Conservation (phyloP, 53 echinoderm and acorn worm genomes). For the Paelopatides confundens region DNA sequence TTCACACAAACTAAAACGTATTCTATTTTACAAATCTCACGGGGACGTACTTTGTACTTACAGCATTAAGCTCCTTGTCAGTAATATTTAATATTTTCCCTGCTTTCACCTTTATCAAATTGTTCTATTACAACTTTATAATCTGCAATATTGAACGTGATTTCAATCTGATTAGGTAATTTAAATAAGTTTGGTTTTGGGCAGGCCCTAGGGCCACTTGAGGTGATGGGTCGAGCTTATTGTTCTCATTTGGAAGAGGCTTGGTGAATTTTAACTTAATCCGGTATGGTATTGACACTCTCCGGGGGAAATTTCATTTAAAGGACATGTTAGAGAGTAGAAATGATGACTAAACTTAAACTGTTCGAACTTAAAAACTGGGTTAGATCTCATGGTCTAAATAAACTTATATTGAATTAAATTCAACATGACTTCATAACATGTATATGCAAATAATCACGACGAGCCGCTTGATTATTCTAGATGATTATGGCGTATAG, state of each 20-base stretch:
- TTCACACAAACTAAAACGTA: background rate
- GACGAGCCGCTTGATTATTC: too few species aligned
- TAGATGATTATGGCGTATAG: too few species aligned
- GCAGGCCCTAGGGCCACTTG: slow-evolving; percentile 32
- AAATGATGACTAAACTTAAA: too few species aligned
- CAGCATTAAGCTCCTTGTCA: slow-evolving; percentile 18
- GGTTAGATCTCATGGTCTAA: too few species aligned
- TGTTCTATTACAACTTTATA: background rate
- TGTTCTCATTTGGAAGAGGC: background rate
- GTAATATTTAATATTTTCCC: background rate
- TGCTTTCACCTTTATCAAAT: background rate
- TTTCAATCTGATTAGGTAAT: slow-evolving; percentile 27
- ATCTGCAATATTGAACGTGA: slow-evolving; percentile 14
- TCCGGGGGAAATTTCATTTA: background rate
- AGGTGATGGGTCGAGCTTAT: slow-evolving; percentile 21
- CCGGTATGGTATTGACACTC: background rate
- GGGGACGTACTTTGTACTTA: slow-evolving; percentile 20
- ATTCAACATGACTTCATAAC: too few species aligned
- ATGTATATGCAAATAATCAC: too few species aligned
- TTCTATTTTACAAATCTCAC: slow-evolving; percentile 25
- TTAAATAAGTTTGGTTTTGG: slow-evolving; percentile 28
- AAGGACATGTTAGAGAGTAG: background rate
- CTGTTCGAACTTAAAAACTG: too few species aligned
- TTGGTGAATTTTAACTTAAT: background rate
- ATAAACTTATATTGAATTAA: too few species aligned